Evolutionary conservation across 2,888 invertebrate species (phyloP), one percentile per base, ranked within the genome.

Genomic region (Hypena proboscidalis): DNA sequence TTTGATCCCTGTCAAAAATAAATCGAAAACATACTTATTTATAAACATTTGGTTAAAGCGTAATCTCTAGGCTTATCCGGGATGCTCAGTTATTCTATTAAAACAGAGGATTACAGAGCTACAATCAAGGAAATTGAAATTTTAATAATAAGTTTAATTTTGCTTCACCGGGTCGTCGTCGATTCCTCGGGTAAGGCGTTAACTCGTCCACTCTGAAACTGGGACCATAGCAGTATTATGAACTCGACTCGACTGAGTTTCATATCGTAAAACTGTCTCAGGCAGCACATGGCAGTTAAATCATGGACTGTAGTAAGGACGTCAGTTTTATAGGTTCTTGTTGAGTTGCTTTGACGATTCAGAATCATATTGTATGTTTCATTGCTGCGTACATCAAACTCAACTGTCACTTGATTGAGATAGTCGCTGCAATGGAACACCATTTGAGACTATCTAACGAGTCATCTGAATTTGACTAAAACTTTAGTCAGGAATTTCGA

Each of bases 231-330:
- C n/a, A 57, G 50, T 59, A 52, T 67, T 69, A 67, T 60, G 55
- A 69, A 67, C 48, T 51, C 49, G 35, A n/a, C n/a, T n/a, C 55
- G 32, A 45, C 42, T 71, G 50, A 59, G 67, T 74, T 74, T 69
- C 52, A 65, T 70, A 67, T 73, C 77, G 76, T 80, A 77, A 83
- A 82, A 52, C 77, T 76, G 80, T 75, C 74, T 63, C 51, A 40
- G 58, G 50, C 74, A 76, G 73, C 68, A 58, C 57, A 43, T 48
- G 53, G 72, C 70, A 74, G 70, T 77, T 75, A 80, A 81, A 74
- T 72, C 68, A 67, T 59, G 60, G n/a, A 74, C 74, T 74, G 70
- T 76, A n/a, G n/a, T n/a, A n/a, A n/a, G n/a, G n/a, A n/a, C n/a
- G n/a, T n/a, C n/a, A n/a, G n/a, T n/a, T n/a, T n/a, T n/a, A n/a